Percentiles rank a stretch among this genome's conserved stretches.
Conservation (phyloP, 2,113 vertebrate species). For the Pampusana beccarii region DNA sequence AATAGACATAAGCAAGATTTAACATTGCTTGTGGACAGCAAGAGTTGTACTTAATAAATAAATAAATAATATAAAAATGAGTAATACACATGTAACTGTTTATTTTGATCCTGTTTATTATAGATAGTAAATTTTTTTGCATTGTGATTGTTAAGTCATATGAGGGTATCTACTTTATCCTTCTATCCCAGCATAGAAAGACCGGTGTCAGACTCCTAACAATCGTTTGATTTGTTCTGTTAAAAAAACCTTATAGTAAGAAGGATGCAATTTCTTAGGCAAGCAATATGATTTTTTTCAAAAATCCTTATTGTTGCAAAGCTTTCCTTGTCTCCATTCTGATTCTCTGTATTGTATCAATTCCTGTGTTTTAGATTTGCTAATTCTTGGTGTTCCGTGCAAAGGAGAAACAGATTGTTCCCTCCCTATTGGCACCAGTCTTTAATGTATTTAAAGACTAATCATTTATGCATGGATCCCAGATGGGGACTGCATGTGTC, state of each 20-base stretch:
- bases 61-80: background rate
- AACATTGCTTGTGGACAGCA: background rate
- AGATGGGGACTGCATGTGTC: background rate
- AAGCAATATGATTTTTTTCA: background rate
- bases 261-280: background rate
- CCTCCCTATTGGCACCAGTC: background rate
- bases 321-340: background rate
- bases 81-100: background rate
- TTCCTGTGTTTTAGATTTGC: background rate
- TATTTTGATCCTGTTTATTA: background rate
- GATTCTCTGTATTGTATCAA: background rate
- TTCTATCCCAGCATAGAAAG: background rate
- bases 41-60: background rate
- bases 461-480: background rate
- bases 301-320: background rate
- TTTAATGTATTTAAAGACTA: background rate
- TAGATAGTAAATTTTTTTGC: background rate
- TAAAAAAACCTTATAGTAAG: background rate
- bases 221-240: background rate
- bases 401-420: background rate
- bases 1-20: background rate
- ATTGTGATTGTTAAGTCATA: background rate
- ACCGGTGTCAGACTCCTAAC: background rate
- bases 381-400: background rate
- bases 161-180: background rate